phyloP scores from a whole-genome alignment of 2,888 invertebrate species.

The Drepana falcataria region DNA sequence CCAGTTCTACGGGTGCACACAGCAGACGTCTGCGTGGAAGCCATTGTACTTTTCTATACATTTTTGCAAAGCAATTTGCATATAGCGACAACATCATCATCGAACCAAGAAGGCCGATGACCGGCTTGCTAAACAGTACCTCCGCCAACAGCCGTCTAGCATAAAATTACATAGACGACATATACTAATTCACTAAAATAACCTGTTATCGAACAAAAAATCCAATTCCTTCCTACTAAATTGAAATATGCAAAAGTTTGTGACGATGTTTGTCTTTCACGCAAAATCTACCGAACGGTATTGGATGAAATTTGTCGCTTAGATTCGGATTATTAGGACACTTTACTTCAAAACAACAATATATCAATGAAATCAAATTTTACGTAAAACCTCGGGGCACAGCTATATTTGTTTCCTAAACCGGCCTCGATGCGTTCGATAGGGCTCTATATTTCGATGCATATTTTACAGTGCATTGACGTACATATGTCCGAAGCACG shows the following conservation, averaged over 20 bases:
- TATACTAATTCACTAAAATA: slow-evolving; percentile 25
- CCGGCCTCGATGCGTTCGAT: not conserved
- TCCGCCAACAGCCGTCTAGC: slow-evolving; percentile 29
- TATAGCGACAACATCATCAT: slow-evolving; percentile 41
- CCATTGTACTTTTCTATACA: slow-evolving; percentile 43
- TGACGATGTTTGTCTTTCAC: too few species aligned
- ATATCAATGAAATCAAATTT: too few species aligned
- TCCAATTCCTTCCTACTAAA: too few species aligned
- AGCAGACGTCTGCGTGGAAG: slow-evolving; percentile 14
- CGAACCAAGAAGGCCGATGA: slow-evolving; percentile 53
- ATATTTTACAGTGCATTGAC: slow-evolving; percentile 14
- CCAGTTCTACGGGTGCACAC: slow-evolving; percentile 4
- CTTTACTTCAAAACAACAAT: too few species aligned
- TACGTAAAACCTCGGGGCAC: too few species aligned
- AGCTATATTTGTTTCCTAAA: not conserved
- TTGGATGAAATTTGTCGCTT: too few species aligned
- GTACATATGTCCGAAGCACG: slow-evolving; percentile 25
- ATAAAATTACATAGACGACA: slow-evolving; percentile 34
- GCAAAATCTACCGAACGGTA: too few species aligned
- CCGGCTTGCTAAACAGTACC: slow-evolving; percentile 46
- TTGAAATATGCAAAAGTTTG: too few species aligned
- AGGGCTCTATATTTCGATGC: not conserved
- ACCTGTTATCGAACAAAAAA: slow-evolving; percentile 15
- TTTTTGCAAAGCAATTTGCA: slow-evolving; percentile 54
- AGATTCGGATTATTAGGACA: too few species aligned